Evolutionary conservation across 2,888 invertebrate genomes (phyloP), one percentile per base, ranked within the genome.

Genomic region (Chloroclystis v-ata): DNA sequence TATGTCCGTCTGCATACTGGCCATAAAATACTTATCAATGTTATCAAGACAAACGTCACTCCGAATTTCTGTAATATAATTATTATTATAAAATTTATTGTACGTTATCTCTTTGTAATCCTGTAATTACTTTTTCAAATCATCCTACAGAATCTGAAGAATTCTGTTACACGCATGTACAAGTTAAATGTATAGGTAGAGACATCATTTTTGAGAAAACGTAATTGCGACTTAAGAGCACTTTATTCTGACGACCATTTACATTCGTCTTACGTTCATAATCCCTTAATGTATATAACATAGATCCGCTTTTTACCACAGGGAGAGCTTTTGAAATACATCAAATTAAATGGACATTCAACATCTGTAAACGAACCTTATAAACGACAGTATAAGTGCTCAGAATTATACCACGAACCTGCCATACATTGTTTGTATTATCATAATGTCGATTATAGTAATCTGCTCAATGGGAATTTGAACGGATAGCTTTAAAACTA

Each of bases 1-100:
- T 47, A 67, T 63, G 61, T 62, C 63, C 59, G 49, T 60, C 55
- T 52, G 49, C 56, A 52, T 42, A 52, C 56, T 61, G 45, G 57
- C 56, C 54, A 56, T 51, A 53, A 48, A 47, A 43, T 43, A 43
- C 46, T 40, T 50, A 50, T 49, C 42, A 38, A 45, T 39, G 35
- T 46, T 42, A 39, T 49, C 35, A 20, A 43, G 35, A 28, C 32
- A 32, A 47, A 54, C 61, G 50, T 61, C 29, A 44, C 43, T 35
- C 51, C 42, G 49, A 49, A 47, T 47, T 44, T 47, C 37, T 52
- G 42, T 35, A 35, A 35, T 5, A 47, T 30, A 28, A 49, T 33
- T 43, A 26, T 32, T 26, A 39, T 40, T 43, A 39, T 43, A 43
- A 50, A 45, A 51, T 43, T 35, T 48, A 50, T 50, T 40, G 50